These are phyloP conservation scores for Temnothorax curvispinosus DNA, from an alignment of 1,140 invertebrate genomes.

Conservation along the genomic window DNA sequence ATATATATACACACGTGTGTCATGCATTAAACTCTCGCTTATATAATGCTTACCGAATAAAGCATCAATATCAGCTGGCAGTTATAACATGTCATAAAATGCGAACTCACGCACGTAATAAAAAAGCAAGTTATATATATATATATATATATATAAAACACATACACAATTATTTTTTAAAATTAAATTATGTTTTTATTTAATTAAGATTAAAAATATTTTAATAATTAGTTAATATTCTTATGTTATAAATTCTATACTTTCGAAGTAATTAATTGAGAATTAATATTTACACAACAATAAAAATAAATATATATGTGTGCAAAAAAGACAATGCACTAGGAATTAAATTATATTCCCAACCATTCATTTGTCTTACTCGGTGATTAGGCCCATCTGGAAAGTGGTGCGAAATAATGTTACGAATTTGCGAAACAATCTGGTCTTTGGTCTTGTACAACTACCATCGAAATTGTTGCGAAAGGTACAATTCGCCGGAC, in stretches of 20 bases:
- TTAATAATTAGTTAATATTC: neutral
- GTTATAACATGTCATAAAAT: too few species aligned
- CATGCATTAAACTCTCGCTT: too few species aligned
- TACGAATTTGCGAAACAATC: slow-evolving; percentile 28
- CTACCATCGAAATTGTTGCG: slow-evolving; percentile 50
- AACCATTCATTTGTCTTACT: neutral
- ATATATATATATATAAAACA: too few species aligned
- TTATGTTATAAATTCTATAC: neutral
- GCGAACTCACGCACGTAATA: too few species aligned
- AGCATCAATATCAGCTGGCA: too few species aligned
- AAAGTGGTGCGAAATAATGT: neutral
- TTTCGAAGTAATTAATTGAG: neutral
- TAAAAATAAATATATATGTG: neutral
- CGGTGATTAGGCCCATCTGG: neutral
- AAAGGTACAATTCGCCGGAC: slow-evolving; percentile 47
- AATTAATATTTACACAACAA: neutral
- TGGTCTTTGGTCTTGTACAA: neutral
- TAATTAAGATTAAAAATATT: neutral
- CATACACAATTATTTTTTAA: neutral
- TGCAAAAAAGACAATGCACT: neutral
- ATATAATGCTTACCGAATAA: too few species aligned
- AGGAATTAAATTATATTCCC: neutral
- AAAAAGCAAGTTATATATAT: too few species aligned
- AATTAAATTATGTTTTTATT: too few species aligned
- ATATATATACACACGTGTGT: too few species aligned